Evolutionary conservation across 1,140 invertebrate genomes (phyloP), one percentile per base, ranked within the genome.

Genomic region (Diuraphis noxia): DNA sequence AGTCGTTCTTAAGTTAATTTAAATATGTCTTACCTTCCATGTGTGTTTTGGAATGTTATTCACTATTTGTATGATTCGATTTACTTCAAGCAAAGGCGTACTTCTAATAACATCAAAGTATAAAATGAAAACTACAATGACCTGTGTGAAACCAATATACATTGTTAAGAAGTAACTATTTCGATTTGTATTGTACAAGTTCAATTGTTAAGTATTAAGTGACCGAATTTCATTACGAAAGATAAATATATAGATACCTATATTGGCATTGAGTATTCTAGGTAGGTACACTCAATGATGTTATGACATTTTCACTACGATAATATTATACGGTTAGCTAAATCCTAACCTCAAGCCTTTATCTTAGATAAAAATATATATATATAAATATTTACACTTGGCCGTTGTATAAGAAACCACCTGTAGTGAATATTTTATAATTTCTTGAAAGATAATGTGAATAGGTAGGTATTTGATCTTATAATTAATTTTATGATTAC

Each of bases 11-110:
- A 30, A 86, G 10, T 86, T 86, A n/a, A 23, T n/a, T 88, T 8
- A 38, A 40, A 88, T 72, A 63, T 63, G 19, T 88, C 52, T 88
- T 88, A 88, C 86, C 86, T 56, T 88, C 86, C 86, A 88, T 36
- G 52, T 19, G 13, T 38, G 34, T 7, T 88, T 88, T n/a, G 86
- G 86, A 40, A 19, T 40, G 36, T 6, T 41, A 88, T 88, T 88
- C 49, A 88, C 36, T 40, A 30, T 9, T 10, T 88, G 36, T 63
- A 63, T 88, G 30, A 88, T 88, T 4, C 19, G 30, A 30, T 63
- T 38, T 3, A 38, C 2, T 34, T 56, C 6, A 40, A 63, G 30
- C 7, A 25, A 40, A 40, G 10, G 13, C 41, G 86, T 21, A 56
- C 86, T 17, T 19, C 13, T 88, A 40, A 40, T 34, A n/a, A 6